These are phyloP conservation scores for Strix occidentalis DNA, from an alignment of 2,797 vertebrate genomes.

Conservation along the genomic window DNA sequence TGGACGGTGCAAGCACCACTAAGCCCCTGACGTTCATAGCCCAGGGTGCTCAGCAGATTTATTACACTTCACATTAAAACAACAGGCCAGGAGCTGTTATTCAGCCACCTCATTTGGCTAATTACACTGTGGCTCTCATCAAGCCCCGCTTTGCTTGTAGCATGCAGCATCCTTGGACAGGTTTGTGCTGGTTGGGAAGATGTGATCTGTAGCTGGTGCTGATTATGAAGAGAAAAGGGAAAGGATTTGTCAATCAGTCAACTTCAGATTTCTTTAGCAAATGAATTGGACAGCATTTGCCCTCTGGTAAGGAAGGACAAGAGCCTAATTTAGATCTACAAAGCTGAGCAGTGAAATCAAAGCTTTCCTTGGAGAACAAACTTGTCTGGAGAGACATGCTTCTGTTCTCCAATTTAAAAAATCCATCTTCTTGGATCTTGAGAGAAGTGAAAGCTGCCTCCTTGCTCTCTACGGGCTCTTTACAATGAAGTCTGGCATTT, in stretches of 20 bases:
- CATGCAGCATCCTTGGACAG: background rate
- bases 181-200: background rate
- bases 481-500: constrained; percentile 20
- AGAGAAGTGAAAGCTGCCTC: background rate
- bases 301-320: constrained; percentile 61
- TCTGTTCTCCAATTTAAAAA: constrained; percentile 59
- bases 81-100: background rate
- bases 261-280: background rate
- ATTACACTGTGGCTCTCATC: background rate
- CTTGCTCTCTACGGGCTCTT: background rate
- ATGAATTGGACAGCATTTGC: constrained; percentile 34
- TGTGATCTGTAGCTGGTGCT: background rate
- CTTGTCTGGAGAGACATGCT: constrained; percentile 25
- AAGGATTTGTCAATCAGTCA: background rate
- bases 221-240: background rate
- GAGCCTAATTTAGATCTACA: constrained; percentile 61
- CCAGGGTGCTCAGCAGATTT: background rate
- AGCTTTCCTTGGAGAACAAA: constrained; percentile 59
- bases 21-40: background rate
- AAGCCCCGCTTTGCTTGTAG: background rate
- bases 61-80: background rate
- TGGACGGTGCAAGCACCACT: background rate
- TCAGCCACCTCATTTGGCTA: background rate
- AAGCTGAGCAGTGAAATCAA: constrained; percentile 58
- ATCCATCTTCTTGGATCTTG: background rate